These are phyloP conservation scores for Criorhina ranunculi DNA, from an alignment of 2,888 invertebrate species.

Conservation along the genomic window DNA sequence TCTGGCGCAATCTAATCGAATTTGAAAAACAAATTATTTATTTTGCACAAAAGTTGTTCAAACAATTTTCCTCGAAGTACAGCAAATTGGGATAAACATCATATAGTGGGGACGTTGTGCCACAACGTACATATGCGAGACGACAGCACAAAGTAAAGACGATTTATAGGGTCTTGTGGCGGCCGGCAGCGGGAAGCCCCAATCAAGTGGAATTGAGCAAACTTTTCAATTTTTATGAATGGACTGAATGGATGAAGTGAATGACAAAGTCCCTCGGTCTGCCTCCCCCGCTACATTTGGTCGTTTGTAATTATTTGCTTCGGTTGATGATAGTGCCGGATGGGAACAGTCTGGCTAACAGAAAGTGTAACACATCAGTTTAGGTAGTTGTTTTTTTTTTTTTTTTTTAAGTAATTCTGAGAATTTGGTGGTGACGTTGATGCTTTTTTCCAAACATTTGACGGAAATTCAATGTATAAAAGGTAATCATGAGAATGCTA, in stretches of 20 bases:
- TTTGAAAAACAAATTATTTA: constrained; percentile 73
- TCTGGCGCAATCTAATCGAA: constrained; percentile 62
- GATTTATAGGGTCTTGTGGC: constrained; percentile 45
- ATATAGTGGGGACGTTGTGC: constrained; percentile 35
- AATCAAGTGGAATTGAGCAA: constrained; percentile 75
- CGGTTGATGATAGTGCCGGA: constrained; percentile 1
- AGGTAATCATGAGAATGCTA: too few relatives aligned
- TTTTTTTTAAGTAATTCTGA: not conserved
- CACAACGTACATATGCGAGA: constrained; percentile 29
- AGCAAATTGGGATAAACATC: constrained; percentile 13
- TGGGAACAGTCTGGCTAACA: constrained; percentile 21
- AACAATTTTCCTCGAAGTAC: constrained; percentile 47
- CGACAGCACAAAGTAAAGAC: constrained; percentile 35
- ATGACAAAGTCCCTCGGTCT: constrained; percentile 51
- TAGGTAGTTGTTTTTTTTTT: not conserved
- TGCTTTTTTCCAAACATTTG: too few relatives aligned
- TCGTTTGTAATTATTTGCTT: constrained; percentile 23
- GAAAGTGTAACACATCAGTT: not conserved
- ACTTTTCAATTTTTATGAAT: constrained; percentile 73
- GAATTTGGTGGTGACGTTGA: too few relatives aligned
- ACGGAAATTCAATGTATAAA: too few relatives aligned
- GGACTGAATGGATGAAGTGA: constrained; percentile 51
- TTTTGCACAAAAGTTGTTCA: constrained; percentile 73
- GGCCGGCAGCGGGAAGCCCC: constrained; percentile 66
- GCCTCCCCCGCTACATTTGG: constrained; percentile 1